A percentile compares a stretch with the other conserved stretches of the same genome.
Evolutionary conservation across 2,797 vertebrate species (phyloP).

Genomic region (Selene dorsalis): DNA sequence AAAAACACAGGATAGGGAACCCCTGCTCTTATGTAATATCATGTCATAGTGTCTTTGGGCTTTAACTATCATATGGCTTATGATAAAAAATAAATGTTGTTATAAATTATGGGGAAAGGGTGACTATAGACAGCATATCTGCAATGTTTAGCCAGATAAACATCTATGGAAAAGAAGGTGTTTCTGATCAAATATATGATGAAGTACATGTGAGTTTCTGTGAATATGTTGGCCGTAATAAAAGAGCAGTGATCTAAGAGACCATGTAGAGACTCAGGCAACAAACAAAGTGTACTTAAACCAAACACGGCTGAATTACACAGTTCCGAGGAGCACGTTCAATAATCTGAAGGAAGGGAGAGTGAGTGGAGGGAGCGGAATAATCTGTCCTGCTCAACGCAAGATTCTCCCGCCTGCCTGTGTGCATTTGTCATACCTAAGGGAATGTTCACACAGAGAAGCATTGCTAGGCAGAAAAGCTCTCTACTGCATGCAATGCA

Average conservation of each 20-base stretch:
- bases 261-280: constrained; percentile 30
- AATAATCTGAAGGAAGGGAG: constrained; percentile 49
- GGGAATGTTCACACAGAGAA: constrained; percentile 36
- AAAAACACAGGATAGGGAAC: constrained; percentile 62
- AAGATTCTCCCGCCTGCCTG: constrained; percentile 59
- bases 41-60: constrained; percentile 21
- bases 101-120: constrained; percentile 3
- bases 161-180: neutral
- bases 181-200: neutral
- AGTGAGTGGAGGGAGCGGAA: constrained; percentile 43
- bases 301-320: constrained; percentile 40
- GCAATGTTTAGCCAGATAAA: neutral
- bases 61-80: neutral
- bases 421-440: constrained; percentile 62
- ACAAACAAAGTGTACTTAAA: constrained; percentile 45
- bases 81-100: constrained; percentile 1
- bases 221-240: constrained; percentile 10
- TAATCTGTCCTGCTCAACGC: constrained; percentile 62
- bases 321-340: constrained; percentile 20
- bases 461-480: constrained; percentile 46
- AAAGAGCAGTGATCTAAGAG: constrained; percentile 19
- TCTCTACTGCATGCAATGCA: constrained; percentile 21
- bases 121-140: neutral
- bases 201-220: constrained; percentile 2
- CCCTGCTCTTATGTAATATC: constrained; percentile 68